These are phyloP conservation scores for Tetragnatha versicolor DNA, from an alignment of 1,140 invertebrate genomes.

Conservation along the genomic window DNA sequence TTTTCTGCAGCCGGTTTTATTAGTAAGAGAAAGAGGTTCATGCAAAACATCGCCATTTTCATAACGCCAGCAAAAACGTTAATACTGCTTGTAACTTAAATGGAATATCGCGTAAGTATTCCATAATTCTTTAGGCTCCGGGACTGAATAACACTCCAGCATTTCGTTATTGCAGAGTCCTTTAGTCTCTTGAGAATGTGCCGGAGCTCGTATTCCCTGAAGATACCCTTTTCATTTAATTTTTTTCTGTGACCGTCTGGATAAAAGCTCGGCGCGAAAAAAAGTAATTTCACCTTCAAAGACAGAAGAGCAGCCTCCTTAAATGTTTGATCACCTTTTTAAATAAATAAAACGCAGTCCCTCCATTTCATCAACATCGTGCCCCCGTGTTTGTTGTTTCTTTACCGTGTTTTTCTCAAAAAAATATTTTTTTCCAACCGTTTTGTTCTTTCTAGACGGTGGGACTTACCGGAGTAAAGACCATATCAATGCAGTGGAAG, in stretches of 20 bases:
- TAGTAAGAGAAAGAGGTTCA: too few species aligned
- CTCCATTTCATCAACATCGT: slow-evolving; percentile 29
- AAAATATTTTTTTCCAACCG: neutral
- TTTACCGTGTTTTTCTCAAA: neutral
- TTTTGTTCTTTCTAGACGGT: slow-evolving; percentile 6
- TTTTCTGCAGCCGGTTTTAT: too few species aligned
- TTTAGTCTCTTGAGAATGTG: too few species aligned
- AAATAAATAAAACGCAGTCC: slow-evolving; percentile 31
- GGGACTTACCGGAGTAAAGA: slow-evolving; percentile 38
- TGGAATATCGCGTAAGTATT: too few species aligned
- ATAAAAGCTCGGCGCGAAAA: neutral
- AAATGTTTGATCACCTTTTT: slow-evolving; percentile 47
- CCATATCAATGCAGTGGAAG: slow-evolving; percentile 49
- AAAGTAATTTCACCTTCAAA: slow-evolving; percentile 21
- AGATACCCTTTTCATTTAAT: neutral
- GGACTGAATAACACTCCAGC: too few species aligned
- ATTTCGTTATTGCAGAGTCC: too few species aligned
- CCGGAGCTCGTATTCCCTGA: too few species aligned
- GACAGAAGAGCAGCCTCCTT: neutral
- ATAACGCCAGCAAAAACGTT: too few species aligned
- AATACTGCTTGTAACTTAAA: too few species aligned
- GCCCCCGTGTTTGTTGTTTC: neutral
- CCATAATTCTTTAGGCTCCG: too few species aligned
- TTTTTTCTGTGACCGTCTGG: neutral
- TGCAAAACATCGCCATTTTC: too few species aligned